Conservation (phyloP, 1,140 invertebrate species). For the Eubasilissa regina region DNA sequence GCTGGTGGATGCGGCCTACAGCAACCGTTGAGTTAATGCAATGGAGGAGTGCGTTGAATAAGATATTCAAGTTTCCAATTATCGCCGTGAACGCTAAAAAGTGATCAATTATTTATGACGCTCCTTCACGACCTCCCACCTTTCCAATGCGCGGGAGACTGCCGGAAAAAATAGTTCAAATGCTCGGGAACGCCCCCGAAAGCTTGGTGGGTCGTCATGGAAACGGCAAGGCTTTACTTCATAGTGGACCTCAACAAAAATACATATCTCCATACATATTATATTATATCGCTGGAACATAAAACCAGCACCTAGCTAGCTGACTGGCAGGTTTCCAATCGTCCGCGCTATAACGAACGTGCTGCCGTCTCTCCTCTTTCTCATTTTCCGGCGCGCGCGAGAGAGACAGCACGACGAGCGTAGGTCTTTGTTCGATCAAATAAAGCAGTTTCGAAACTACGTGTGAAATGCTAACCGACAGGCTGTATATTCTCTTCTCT, state of each 20-base stretch:
- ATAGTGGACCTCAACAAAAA: slow-evolving; percentile 52
- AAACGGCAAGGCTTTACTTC: slow-evolving; percentile 52
- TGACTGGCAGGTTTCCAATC: slow-evolving; percentile 60
- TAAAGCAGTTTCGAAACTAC: slow-evolving; percentile 45
- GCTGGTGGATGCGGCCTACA: too few relatives aligned
- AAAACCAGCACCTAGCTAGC: slow-evolving; percentile 55
- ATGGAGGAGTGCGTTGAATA: too few relatives aligned
- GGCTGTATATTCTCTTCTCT: background rate
- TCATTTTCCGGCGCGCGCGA: slow-evolving; percentile 14
- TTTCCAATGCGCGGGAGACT: slow-evolving; percentile 29
- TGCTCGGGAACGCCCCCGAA: slow-evolving; percentile 50
- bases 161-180: slow-evolving; percentile 48
- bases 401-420: slow-evolving; percentile 22
- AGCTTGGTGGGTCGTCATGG: slow-evolving; percentile 50
- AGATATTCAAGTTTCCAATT: too few relatives aligned
- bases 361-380: slow-evolving; percentile 33
- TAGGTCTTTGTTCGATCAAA: slow-evolving; percentile 36
- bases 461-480: background rate
- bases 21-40: too few relatives aligned
- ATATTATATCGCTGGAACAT: slow-evolving; percentile 51
- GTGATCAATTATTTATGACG: slow-evolving; percentile 5
- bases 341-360: slow-evolving; percentile 37
- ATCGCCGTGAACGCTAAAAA: slow-evolving; percentile 5
- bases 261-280: slow-evolving; percentile 39
- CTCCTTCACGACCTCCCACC: slow-evolving; percentile 16